These are phyloP conservation scores for Donacobius atricapilla DNA, from an alignment of 2,113 vertebrate genomes.

Conservation along the genomic window DNA sequence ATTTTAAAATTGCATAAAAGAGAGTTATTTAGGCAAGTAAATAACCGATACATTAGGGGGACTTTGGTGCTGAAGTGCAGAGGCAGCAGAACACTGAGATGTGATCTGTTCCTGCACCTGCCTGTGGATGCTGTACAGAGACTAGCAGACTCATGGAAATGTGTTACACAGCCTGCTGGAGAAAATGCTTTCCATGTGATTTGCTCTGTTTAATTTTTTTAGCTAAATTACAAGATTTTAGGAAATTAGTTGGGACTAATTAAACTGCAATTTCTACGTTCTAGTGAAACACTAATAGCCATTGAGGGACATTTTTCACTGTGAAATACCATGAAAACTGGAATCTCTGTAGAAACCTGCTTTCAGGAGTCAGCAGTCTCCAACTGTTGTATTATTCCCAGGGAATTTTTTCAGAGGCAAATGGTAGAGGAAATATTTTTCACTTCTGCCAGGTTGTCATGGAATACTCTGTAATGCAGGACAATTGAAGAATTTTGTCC, in stretches of 20 bases:
- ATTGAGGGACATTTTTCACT: neutral
- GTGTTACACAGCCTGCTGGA: neutral
- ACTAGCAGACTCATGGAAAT: neutral
- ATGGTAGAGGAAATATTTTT: neutral
- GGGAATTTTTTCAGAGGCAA: neutral
- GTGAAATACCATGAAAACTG: neutral
- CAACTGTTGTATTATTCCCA: neutral
- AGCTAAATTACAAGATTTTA: neutral
- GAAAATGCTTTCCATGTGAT: neutral
- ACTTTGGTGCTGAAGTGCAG: neutral
- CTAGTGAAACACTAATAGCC: neutral
- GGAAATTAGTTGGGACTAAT: neutral
- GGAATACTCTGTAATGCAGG: neutral
- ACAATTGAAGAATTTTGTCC: neutral
- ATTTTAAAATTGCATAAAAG: neutral
- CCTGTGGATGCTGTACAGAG: accelerated
- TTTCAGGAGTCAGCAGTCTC: neutral
- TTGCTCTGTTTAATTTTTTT: neutral
- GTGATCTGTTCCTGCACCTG: neutral
- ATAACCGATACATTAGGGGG: neutral
- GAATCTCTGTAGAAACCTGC: neutral
- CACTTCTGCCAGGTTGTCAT: neutral
- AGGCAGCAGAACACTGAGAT: neutral
- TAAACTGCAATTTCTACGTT: neutral
- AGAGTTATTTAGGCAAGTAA: neutral